phyloP scores from a whole-genome alignment of 2,797 vertebrate species.

The Psittacula derbiana region DNA sequence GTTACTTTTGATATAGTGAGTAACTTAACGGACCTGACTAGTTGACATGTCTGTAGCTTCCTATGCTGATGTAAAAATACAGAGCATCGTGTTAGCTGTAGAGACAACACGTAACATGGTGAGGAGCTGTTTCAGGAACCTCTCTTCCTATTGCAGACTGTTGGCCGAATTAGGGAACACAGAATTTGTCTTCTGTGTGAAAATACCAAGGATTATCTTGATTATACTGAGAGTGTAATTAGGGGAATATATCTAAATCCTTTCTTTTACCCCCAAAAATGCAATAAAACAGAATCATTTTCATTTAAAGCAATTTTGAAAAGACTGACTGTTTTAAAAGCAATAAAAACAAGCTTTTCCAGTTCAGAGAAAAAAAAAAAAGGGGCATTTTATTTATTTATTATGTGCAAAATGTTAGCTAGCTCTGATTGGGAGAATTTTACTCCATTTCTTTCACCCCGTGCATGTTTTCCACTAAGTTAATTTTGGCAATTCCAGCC shows the following conservation, averaged over 20 bases:
- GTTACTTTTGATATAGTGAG: neutral
- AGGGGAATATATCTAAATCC: neutral
- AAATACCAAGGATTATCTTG: neutral
- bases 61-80: neutral
- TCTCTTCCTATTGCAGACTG: neutral
- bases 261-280: neutral
- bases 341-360: neutral
- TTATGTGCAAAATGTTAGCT: neutral
- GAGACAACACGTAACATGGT: neutral
- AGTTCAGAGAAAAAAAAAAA: neutral
- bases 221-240: neutral
- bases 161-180: neutral
- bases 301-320: neutral
- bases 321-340: neutral
- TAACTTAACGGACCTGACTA: neutral
- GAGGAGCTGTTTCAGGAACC: neutral
- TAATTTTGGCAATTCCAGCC: neutral
- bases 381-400: neutral
- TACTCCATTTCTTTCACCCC: neutral
- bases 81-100: neutral
- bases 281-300: neutral
- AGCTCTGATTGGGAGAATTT: neutral
- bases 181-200: neutral
- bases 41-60: neutral
- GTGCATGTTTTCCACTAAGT: neutral